Evolutionary conservation across 2,113 vertebrate genomes (phyloP).

Genomic region (Heterotis niloticus): DNA sequence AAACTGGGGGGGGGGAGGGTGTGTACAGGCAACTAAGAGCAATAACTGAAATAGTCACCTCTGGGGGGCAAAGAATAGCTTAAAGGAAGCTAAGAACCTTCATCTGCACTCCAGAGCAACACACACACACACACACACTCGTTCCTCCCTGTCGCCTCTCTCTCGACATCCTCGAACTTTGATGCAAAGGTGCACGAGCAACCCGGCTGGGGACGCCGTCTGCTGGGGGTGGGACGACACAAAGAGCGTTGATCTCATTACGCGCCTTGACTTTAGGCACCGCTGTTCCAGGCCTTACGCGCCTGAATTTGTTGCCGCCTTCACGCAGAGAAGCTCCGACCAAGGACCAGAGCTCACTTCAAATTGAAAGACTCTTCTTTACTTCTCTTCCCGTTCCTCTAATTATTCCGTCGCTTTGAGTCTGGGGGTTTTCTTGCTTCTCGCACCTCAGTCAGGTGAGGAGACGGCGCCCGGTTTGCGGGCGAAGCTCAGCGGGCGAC

Average conservation of each 20-base stretch:
- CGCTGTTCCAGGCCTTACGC: slow-evolving; percentile 56
- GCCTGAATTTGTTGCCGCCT: background rate
- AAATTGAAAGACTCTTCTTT: slow-evolving; percentile 56
- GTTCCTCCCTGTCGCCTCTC: background rate
- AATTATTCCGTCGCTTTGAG: background rate
- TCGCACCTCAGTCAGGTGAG: background rate
- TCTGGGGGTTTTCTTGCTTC: background rate
- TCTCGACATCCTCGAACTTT: background rate
- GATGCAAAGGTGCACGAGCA: no score
- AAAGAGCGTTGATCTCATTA: slow-evolving; percentile 40
- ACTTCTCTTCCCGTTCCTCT: background rate
- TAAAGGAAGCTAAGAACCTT: background rate
- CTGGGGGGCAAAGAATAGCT: background rate
- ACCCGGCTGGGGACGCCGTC: no score
- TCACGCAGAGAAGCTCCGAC: slow-evolving; percentile 50
- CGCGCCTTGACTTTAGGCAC: slow-evolving; percentile 63
- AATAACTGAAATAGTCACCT: slow-evolving; percentile 17
- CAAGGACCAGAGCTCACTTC: slow-evolving; percentile 41
- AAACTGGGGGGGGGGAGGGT: slow-evolving; percentile 25
- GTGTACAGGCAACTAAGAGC: slow-evolving; percentile 33
- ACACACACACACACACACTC: slow-evolving; percentile 10
- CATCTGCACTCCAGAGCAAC: background rate
- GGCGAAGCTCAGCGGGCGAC: background rate
- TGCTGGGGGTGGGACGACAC: background rate
- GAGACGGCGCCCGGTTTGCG: background rate